Evolutionary conservation across 2,797 vertebrate species (phyloP), one percentile per base, ranked within the genome.

Genomic region (Melanotaenia nigrans): DNA sequence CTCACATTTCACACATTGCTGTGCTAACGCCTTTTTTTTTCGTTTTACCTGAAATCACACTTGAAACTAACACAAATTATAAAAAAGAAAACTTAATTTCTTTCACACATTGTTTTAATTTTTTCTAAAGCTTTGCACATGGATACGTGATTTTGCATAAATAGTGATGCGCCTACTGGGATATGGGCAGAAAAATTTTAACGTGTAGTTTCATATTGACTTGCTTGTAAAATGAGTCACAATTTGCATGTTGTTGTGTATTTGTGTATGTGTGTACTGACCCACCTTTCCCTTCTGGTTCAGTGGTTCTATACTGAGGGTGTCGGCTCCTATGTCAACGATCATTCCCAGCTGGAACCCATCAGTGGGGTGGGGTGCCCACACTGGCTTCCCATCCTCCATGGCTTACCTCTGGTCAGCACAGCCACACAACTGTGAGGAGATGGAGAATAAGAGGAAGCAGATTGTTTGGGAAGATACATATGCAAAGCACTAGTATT

Each of bases 351-450:
- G 94, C 90, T 99, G 98, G 95, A 99, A 99, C 47, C 98, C 98
- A 74, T 99, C 96, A 38, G 95, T 94, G 61, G 96, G 95, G 92
- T 99, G 98, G 61, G 98, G 98, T 8, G 97, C 98, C 98, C 98
- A 99, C 71, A 99, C 98, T 36, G 98, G 96, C 95, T 98, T 99
- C 92, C 97, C 98, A 5, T 99, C 98, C 84, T 99, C 98, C 98
- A 99, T 99, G 90, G 92, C 90, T 88, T 71, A 89, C 84, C 68
- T 78, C 70, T 66, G 62, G 81, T 85, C 85, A 81, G 84, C 74
- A 65, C 84, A 61, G 78, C 77, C 88, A 86, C 70, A 86, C 86
- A 84, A 55, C 84, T 83, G 84, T 86, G 53, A 69, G 73, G 83
- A 85, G 38, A 53, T 14, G 30, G 28, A 61, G 6, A 22, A 53